Conservation (phyloP, 2,797 vertebrate species). For the Liparis tanakae region DNA sequence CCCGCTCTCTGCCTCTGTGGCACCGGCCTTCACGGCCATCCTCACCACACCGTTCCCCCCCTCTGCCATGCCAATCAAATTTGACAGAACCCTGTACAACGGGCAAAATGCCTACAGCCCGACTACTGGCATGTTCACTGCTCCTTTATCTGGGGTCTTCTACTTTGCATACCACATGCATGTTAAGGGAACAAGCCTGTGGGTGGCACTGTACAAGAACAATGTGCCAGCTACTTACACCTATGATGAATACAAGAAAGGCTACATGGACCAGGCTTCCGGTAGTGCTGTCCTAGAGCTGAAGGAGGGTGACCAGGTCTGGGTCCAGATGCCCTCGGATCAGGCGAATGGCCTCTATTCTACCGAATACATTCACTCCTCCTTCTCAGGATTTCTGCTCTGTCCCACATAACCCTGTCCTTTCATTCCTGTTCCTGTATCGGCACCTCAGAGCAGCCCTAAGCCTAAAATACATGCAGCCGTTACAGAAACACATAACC, state of each 20-base stretch:
- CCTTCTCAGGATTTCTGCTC: constrained; percentile 98
- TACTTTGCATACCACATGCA: constrained; percentile 99
- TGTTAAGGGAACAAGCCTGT: constrained; percentile 97
- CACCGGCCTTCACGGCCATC: constrained; percentile 96
- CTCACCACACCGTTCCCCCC: constrained; percentile 95
- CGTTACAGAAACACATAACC: constrained; percentile 64
- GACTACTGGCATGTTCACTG: constrained; percentile 94
- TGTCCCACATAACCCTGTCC: constrained; percentile 94
- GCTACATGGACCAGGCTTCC: constrained; percentile 99
- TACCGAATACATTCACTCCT: constrained; percentile 98
- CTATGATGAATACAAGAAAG: constrained; percentile 99
- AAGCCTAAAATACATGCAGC: constrained; percentile 71
- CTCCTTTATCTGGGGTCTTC: constrained; percentile 93
- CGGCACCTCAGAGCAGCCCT: constrained; percentile 69
- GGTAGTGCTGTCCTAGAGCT: constrained; percentile 98
- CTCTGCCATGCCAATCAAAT: constrained; percentile 96
- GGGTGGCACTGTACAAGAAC: constrained; percentile 99
- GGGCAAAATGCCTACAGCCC: constrained; percentile 96
- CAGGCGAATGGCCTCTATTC: constrained; percentile 98
- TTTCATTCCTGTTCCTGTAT: constrained; percentile 56
- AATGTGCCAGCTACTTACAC: constrained; percentile 99
- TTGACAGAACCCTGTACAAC: constrained; percentile 97
- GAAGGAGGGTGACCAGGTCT: constrained; percentile 96
- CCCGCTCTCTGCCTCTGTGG: constrained; percentile 88
- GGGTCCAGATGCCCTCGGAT: constrained; percentile 99